Evolutionary conservation across 2,797 vertebrate species (phyloP).

Genomic region (Myotis daubentonii): DNA sequence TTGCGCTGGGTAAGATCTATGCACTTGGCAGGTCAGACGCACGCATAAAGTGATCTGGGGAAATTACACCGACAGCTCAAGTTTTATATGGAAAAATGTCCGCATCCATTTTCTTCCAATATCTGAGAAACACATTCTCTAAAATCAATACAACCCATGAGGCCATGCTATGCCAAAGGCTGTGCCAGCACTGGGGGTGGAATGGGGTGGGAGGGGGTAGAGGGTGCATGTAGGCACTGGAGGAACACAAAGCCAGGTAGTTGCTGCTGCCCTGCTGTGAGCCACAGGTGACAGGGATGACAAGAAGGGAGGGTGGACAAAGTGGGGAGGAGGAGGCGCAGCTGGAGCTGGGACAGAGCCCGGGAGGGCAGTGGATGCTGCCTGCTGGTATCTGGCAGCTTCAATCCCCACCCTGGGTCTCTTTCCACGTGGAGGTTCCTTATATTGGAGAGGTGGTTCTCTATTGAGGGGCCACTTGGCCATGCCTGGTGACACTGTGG

Average conservation of each 20-base stretch:
- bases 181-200: background rate
- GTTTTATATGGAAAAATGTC: background rate
- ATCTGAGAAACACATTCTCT: background rate
- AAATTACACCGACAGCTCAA: background rate
- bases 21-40: background rate
- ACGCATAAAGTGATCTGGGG: background rate
- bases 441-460: background rate
- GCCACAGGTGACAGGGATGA: accelerated
- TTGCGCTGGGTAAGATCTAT: background rate
- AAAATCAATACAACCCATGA: background rate
- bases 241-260: background rate
- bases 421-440: background rate
- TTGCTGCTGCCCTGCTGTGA: background rate
- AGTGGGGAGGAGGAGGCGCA: accelerated
- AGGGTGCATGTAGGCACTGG: accelerated
- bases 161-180: accelerated
- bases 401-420: background rate
- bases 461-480: background rate
- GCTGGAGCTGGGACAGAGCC: accelerated
- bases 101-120: background rate
- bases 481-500: accelerated
- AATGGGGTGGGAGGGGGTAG: too few species aligned
- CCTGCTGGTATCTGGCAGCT: too few species aligned
- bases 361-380: accelerated
- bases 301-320: too few species aligned